Conservation (phyloP, 2,113 vertebrate genomes). For the Pterocles burchelli region DNA sequence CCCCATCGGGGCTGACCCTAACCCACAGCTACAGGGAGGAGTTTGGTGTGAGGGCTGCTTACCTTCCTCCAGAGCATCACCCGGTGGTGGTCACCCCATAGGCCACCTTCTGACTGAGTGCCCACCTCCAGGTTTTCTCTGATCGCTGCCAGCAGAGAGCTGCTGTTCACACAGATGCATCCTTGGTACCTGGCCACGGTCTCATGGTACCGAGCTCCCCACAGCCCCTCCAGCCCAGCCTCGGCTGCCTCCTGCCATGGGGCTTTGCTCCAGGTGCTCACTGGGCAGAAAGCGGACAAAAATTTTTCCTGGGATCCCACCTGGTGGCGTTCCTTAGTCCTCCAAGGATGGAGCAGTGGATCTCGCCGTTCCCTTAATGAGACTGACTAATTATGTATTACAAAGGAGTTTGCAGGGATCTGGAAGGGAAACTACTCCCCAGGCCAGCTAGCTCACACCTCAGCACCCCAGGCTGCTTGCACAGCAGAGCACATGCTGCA, state of each 20-base stretch:
- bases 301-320: neutral
- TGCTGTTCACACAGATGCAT: neutral
- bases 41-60: neutral
- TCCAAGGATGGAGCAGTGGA: neutral
- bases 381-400: neutral
- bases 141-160: neutral
- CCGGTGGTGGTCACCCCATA: neutral
- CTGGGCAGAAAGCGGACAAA: neutral
- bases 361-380: rapidly evolving
- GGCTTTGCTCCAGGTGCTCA: neutral
- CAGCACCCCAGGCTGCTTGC: neutral
- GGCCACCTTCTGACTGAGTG: neutral
- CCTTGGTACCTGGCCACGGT: neutral
- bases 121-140: neutral
- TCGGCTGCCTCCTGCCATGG: neutral
- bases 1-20: neutral
- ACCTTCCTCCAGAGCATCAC: neutral
- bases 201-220: neutral
- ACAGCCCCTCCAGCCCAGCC: neutral
- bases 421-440: neutral
- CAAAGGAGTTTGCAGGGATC: neutral
- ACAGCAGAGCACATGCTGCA: neutral
- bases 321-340: neutral
- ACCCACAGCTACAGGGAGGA: neutral
- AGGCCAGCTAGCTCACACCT: neutral